Conservation (phyloP, 2,888 invertebrate genomes). For the Ophioninae sp. region DNA sequence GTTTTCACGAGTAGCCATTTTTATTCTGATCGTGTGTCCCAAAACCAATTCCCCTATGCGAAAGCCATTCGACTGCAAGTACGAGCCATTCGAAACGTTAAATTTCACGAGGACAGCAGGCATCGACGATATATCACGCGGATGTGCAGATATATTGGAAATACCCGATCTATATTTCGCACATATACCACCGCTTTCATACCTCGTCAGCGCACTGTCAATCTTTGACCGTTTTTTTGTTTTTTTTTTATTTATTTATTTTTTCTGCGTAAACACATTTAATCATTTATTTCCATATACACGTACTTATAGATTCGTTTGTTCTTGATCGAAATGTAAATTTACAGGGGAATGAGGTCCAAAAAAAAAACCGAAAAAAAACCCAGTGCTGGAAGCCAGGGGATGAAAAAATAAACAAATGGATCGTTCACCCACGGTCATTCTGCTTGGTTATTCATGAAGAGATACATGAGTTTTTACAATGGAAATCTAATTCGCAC, state of each 20-base stretch:
- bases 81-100: slow-evolving; percentile 28
- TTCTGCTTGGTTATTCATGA: slow-evolving; percentile 9
- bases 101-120: slow-evolving; percentile 16
- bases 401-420: neutral
- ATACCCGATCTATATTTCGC: neutral
- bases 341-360: neutral
- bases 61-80: slow-evolving; percentile 16
- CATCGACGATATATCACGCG: slow-evolving; percentile 30
- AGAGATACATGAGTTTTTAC: slow-evolving; percentile 21
- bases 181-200: neutral
- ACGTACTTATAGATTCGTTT: no score
- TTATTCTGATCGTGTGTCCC: slow-evolving; percentile 18
- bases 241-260: no score
- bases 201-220: slow-evolving; percentile 15
- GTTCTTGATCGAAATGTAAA: neutral
- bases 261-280: neutral
- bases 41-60: slow-evolving; percentile 16
- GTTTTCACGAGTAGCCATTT: slow-evolving; percentile 26
- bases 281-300: no score
- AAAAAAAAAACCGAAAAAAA: neutral
- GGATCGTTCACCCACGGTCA: neutral
- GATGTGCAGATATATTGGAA: slow-evolving; percentile 17
- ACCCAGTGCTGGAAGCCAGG: neutral
- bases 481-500: slow-evolving; percentile 23
- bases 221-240: neutral